Evolutionary conservation across 2,888 invertebrate genomes (phyloP), one percentile per base, ranked within the genome.

Genomic region (Pteria penguin): DNA sequence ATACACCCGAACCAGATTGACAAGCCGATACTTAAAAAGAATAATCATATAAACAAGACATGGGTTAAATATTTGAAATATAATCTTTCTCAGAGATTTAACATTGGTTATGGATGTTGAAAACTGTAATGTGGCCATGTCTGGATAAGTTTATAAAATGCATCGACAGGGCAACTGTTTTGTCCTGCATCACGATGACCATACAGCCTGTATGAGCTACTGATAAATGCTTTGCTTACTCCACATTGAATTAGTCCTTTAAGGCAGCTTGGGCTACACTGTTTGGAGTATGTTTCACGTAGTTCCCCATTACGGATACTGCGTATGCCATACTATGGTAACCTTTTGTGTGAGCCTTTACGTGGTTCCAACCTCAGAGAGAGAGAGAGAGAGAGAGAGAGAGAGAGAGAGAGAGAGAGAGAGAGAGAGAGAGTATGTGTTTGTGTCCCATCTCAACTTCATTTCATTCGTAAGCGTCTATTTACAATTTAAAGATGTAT

Each of bases 361-460:
- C 93, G 76, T 91, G 91, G 79, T 94, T 94, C 96, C 96, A 96
- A 0, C 95, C 95, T 2, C 96, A n/a, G n/a, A n/a, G n/a, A n/a
- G n/a, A n/a, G n/a, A n/a, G n/a, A n/a, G n/a, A n/a, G n/a, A n/a
- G n/a, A n/a, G n/a, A n/a, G n/a, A n/a, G n/a, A n/a, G n/a, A n/a
- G n/a, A n/a, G n/a, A n/a, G n/a, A n/a, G n/a, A n/a, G n/a, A n/a
- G n/a, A n/a, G n/a, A n/a, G n/a, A n/a, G n/a, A n/a, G n/a, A n/a
- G n/a, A n/a, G n/a, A n/a, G n/a, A n/a, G n/a, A n/a, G n/a, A n/a
- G n/a, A n/a, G n/a, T n/a, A n/a, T n/a, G n/a, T n/a, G n/a, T n/a
- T n/a, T n/a, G n/a, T n/a, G n/a, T n/a, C n/a, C n/a, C n/a, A n/a
- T n/a, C n/a, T n/a, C n/a, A n/a, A n/a, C n/a, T n/a, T n/a, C n/a